Evolutionary conservation across 2,888 invertebrate genomes (phyloP), one percentile per base, ranked within the genome.

Genomic region (Trichogramma dendrolimi): DNA sequence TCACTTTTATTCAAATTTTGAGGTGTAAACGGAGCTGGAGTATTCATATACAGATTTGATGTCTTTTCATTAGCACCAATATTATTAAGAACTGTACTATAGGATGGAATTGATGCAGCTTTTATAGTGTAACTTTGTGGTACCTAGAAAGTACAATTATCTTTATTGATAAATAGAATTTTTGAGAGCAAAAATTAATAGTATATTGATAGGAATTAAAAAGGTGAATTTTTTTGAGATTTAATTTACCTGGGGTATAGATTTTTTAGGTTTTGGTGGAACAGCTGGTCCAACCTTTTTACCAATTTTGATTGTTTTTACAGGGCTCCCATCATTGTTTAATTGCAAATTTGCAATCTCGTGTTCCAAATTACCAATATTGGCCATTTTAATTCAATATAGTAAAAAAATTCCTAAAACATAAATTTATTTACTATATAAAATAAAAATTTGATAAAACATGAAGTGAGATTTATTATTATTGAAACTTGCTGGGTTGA

Each of bases 251-350:
- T 85, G 83, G 39, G 85, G 83, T 73, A 82, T 83, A 51, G 80
- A 81, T 74, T 85, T 89, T 73, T 77, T 81, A 67, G 90, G 91
- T 77, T 91, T 91, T 7, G 91, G 91, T 52, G 91, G 91, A 62
- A 91, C 90, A 59, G 87, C 88, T 66, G 91, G 91, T 67, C 89
- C 90, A 66, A 88, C 81, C 80, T 89, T 91, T 69, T 83, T 84
- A 4, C 78, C 80, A 10, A 77, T 66, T 41, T 79, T 80, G 39
- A 65, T 67, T 61, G 62, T 70, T 58, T 77, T 76, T 53, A 80
- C 68, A 39, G 80, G 78, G 10, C 75, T 72, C 64, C 80, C 82
- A 14, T 68, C 70, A 67, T 85, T 86, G 56, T 83, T 80, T 75
- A 88, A 80, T 75, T 87, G 86, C 71, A 90, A 78, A 71, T 86